Base-by-base conservation (phyloP, 2,797 vertebrate species). In the Spinus olivaceus region DNA sequence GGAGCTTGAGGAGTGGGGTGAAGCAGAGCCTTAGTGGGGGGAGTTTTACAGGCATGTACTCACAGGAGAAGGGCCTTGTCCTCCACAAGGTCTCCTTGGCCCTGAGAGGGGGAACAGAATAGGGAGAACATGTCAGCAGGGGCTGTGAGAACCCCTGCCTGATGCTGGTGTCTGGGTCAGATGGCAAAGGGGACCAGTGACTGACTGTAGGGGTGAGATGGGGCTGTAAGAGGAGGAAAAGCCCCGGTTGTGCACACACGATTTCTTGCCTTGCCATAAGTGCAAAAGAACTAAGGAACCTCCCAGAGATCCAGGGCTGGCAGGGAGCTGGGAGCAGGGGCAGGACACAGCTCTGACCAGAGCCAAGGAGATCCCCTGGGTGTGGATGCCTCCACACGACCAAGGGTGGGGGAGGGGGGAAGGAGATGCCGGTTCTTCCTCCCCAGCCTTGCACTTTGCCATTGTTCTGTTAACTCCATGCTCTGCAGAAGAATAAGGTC, bases 41-140 rank as follows among this genome's bases (percentile, higher is more conserved):
- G 17, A 23, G 6, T 9, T 65, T 8, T 14, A 4, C 32, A 65
- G 53, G 13, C 22, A 25, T 33, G 35, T 95, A 94, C 96, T 96
- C 85, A 96, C 96, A 95, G 69, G 90, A 94, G 53, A 96, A 96
- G 23, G 80, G 25, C 3, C 7, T 65, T 71, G 77, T 37, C 14
- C 32, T 95, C 96, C 96, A 96, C 42, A 95, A 95, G 9, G 14
- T 91, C 46, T 92, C 94, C 39, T 83, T 91, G 59, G 69, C 12
- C 47, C 95, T 96, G 69, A 33, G 15, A 81, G 15, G 0, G 24
- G 10, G 16, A 35, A 85, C 13, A 88, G 53, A 86, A 81, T n/a
- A 35, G 21, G 8, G 8, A 70, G 2, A 10, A 76, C 16, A 14
- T 6, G 10, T 81, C 4, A 56, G 20, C 3, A 30, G 14, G 25